Evolutionary conservation across 2,888 invertebrate genomes (phyloP), one percentile per base, ranked within the genome.

Genomic region (Rhogogaster chlorosoma): DNA sequence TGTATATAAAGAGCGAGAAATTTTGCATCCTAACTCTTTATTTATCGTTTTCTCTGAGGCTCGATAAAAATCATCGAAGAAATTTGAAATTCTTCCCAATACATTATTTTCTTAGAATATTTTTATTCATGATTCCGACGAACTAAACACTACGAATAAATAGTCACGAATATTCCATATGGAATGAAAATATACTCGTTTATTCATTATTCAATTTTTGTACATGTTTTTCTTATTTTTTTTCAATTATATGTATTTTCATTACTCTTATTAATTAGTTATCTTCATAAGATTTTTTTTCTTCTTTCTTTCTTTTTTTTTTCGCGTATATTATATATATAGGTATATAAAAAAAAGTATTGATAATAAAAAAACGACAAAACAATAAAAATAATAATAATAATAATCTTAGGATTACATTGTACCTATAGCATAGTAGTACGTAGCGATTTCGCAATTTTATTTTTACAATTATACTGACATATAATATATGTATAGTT

Each of bases 131-230:
- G 2, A n/a, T 0, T 57, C 6, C 22, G 0, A 57, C 2, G 10
- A 57, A 22, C 6, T 1, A n/a, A n/a, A 22, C 1, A 57, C 22
- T 22, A 57, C n/a, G 22, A 57, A 9, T 57, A 22, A 57, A 18
- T 15, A 49, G 4, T 49, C 49, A 15, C 5, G 18, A 4, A 18
- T 49, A 42, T 49, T 18, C 5, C 53, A n/a, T n/a, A 53, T 53
- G 22, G 61, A 57, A 61, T 61, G 61, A 61, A 61, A 61, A 61
- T 61, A 61, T 61, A 61, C 61, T 61, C 61, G 61, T 61, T 61
- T 61, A 61, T 61, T 61, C 26, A 26, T 61, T 61, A 61, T 61
- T 12, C 10, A 61, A 26, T 61, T 22, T 61, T 61, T 61, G 61
- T 61, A 61, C 61, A 61, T n/a, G 49, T 53, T n/a, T 18, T 7